These are phyloP conservation scores for Macrobrachium nipponense DNA, from an alignment of 1,140 invertebrate genomes.

Conservation along the genomic window DNA sequence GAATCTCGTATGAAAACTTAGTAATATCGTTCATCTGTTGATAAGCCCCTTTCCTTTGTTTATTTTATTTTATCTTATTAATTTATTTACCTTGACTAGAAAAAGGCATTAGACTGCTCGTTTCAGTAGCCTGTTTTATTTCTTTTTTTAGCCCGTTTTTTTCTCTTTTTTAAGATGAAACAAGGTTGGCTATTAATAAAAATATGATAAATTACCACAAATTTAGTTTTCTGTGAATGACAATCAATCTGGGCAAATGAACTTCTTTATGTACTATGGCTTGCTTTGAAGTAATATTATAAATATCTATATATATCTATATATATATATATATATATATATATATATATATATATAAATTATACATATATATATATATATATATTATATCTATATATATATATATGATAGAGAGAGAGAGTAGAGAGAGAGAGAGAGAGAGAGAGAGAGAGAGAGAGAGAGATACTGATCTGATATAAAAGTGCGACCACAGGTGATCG, in stretches of 20 bases:
- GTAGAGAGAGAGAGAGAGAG: conserved; percentile 17
- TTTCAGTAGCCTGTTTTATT: not conserved
- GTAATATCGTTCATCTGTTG: not conserved
- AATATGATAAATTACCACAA: too few relatives aligned
- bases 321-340: too few relatives aligned
- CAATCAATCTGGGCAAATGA: too few relatives aligned
- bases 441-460: not conserved
- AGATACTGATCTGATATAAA: not conserved
- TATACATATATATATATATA: too few relatives aligned
- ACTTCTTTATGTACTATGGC: too few relatives aligned
- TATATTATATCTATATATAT: too few relatives aligned
- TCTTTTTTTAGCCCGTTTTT: too few relatives aligned
- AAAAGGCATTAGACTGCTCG: not conserved
- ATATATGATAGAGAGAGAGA: conserved; percentile 3
- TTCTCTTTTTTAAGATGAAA: not conserved
- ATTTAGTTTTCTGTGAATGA: too few relatives aligned
- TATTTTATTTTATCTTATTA: not conserved
- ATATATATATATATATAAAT: too few relatives aligned
- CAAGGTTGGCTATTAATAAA: too few relatives aligned
- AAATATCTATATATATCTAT: too few relatives aligned
- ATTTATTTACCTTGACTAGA: not conserved
- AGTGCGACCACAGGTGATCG: too few relatives aligned
- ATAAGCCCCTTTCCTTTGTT: not conserved
- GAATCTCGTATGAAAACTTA: not conserved
- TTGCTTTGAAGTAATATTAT: not conserved